These are phyloP conservation scores for Dryocosmus kuriphilus DNA, from an alignment of 2,888 invertebrate species.

Conservation along the genomic window DNA sequence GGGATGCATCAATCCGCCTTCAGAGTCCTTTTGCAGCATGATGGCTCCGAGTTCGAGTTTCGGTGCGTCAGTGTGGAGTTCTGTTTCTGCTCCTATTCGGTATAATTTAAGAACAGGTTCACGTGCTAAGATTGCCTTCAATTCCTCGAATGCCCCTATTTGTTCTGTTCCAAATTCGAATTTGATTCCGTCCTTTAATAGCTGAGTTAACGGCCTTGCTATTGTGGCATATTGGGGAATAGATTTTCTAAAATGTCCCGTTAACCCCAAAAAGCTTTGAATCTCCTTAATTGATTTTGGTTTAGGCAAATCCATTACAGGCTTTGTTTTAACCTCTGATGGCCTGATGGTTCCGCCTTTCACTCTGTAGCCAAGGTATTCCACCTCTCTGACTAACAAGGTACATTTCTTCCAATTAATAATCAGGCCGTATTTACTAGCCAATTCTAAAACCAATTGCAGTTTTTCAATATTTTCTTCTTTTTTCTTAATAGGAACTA, in stretches of 20 bases:
- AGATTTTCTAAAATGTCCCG: too few species aligned
- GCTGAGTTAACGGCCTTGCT: too few species aligned
- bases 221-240: too few species aligned
- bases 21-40: constrained; percentile 49
- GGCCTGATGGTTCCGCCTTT: constrained; percentile 44
- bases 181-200: constrained; percentile 48
- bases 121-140: not conserved
- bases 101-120: constrained; percentile 40
- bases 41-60: constrained; percentile 54
- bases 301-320: constrained; percentile 46
- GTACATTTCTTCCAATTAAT: constrained; percentile 59
- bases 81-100: constrained; percentile 35
- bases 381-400: constrained; percentile 44
- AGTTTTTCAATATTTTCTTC: constrained; percentile 45
- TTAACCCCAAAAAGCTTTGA: too few species aligned
- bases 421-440: constrained; percentile 51
- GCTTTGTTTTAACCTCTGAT: constrained; percentile 51
- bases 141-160: constrained; percentile 30
- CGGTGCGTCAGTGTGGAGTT: constrained; percentile 52
- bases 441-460: constrained; percentile 50
- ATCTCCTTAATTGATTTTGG: not conserved
- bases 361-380: too few species aligned
- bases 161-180: constrained; percentile 47
- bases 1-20: constrained; percentile 55
- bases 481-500: constrained; percentile 47